These are phyloP conservation scores for Diabrotica balteata DNA, from an alignment of 2,888 invertebrate genomes.

Conservation along the genomic window DNA sequence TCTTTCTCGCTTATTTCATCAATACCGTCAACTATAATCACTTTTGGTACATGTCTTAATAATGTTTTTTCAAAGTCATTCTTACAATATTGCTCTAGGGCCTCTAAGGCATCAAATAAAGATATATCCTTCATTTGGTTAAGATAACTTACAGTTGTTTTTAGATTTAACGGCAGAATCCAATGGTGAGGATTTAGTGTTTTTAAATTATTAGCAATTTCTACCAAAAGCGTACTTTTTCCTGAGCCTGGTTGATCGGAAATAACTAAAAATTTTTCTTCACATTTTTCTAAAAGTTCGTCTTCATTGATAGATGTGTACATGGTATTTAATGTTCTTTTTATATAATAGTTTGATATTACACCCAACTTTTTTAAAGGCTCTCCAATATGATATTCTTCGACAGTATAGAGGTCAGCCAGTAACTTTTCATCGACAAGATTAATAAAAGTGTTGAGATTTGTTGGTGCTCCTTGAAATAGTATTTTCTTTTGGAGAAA, in stretches of 20 bases:
- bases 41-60: neutral
- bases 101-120: neutral
- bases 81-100: neutral
- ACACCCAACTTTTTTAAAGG: neutral
- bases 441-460: too few relatives aligned
- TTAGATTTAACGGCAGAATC: neutral
- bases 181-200: neutral
- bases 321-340: neutral
- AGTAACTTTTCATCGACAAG: too few relatives aligned
- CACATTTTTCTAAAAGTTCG: neutral
- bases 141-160: neutral
- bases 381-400: too few relatives aligned
- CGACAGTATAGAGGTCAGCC: too few relatives aligned
- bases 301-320: constrained; percentile 1
- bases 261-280: constrained; percentile 3
- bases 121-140: neutral
- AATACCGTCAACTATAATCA: constrained; percentile 9
- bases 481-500: too few relatives aligned
- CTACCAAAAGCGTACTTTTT: constrained; percentile 3
- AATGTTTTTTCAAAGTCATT: constrained; percentile 1
- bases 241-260: constrained; percentile 14
- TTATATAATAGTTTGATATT: constrained; percentile 15
- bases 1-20: constrained; percentile 6
- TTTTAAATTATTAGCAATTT: constrained; percentile 8
- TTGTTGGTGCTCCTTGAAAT: too few relatives aligned